phyloP scores from a whole-genome alignment of 2,113 vertebrate genomes.

The Cyphomyrus plagiostoma region DNA sequence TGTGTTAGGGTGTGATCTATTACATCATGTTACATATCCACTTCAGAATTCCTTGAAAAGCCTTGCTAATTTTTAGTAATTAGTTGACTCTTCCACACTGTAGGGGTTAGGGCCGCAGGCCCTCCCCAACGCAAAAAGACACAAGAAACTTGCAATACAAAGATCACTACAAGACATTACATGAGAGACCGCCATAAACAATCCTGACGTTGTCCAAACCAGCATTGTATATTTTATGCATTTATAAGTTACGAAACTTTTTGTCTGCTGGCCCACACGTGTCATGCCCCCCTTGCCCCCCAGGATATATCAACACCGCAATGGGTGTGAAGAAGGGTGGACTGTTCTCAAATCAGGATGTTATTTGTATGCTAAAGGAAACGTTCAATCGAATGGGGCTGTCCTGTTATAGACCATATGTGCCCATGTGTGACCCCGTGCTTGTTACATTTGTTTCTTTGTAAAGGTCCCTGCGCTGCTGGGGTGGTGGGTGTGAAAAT shows the following conservation, averaged over 20 bases:
- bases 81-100: background rate
- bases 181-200: background rate
- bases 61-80: background rate
- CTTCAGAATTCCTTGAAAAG: background rate
- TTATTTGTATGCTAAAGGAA: background rate
- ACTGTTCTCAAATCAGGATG: background rate
- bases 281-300: background rate
- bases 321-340: background rate
- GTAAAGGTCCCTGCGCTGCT: constrained; percentile 81
- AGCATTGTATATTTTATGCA: background rate
- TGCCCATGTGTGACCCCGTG: background rate
- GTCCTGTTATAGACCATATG: background rate
- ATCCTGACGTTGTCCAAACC: background rate
- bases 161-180: background rate
- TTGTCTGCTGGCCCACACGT: background rate
- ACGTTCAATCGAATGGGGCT: background rate
- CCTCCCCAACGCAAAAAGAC: background rate
- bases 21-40: constrained; percentile 38
- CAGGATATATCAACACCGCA: background rate
- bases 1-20: constrained; percentile 92
- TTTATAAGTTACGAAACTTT: background rate
- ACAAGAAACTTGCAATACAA: background rate
- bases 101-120: too few species aligned
- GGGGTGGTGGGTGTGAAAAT: constrained; percentile 93
- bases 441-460: constrained; percentile 12